Conservation (phyloP, 2,797 vertebrate species). For the Tarsius wallacei region DNA sequence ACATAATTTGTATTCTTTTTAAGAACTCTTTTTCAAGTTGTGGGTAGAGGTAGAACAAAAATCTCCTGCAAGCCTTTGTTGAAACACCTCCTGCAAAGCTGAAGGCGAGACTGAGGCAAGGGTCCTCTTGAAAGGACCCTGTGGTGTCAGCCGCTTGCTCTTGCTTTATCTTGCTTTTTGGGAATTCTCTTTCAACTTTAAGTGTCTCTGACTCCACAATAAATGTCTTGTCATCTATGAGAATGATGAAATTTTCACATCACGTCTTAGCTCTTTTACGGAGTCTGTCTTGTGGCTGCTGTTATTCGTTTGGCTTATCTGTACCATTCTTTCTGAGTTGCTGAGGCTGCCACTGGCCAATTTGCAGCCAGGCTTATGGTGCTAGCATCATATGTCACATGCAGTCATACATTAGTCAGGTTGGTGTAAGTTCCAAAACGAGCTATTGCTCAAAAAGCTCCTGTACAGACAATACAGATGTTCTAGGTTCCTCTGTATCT, state of each 20-base stretch:
- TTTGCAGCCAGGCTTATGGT: not conserved
- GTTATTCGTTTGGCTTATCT: not conserved
- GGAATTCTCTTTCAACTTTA: not conserved
- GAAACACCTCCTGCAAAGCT: rapidly evolving
- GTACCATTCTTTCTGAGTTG: not conserved
- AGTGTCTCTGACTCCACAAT: not conserved
- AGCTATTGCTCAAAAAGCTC: not conserved
- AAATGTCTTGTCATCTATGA: not conserved
- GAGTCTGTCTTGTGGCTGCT: not conserved
- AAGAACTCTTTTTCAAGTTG: not conserved
- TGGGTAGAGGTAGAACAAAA: not conserved
- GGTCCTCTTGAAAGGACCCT: not conserved
- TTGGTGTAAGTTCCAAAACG: not conserved
- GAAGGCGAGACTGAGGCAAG: rapidly evolving
- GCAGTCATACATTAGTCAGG: not conserved
- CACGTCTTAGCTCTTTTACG: not conserved
- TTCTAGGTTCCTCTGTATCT: not conserved
- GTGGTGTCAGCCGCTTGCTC: not conserved
- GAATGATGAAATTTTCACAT: not conserved
- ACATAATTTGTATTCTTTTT: not conserved
- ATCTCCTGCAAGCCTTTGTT: not conserved
- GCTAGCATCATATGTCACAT: no score
- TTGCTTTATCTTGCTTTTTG: not conserved
- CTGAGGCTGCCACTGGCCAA: rapidly evolving
- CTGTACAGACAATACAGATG: not conserved